Evolutionary conservation across 2,888 invertebrate species (phyloP).

Genomic region (Nemotelus nigrinus): DNA sequence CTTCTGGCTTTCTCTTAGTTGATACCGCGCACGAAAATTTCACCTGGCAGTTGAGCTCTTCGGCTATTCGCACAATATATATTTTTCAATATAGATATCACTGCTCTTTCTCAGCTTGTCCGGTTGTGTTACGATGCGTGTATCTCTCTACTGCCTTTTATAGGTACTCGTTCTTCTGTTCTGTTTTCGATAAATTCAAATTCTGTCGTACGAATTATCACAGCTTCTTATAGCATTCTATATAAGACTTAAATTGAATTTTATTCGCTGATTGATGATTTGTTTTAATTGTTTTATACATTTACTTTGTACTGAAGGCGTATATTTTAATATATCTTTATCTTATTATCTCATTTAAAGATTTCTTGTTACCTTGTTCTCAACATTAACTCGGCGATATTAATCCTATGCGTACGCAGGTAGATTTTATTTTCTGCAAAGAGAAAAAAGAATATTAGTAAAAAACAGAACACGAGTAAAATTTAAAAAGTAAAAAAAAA

Average conservation of each 20-base stretch:
- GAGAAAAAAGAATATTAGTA: not conserved
- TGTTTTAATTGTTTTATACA: slow-evolving; percentile 38
- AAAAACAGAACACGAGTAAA: too few relatives aligned
- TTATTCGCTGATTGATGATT: slow-evolving; percentile 44
- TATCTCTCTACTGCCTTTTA: not conserved
- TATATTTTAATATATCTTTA: slow-evolving; percentile 14
- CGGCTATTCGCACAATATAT: too few relatives aligned
- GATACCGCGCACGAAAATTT: not conserved
- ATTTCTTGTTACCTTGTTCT: slow-evolving; percentile 23
- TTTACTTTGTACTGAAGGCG: slow-evolving; percentile 47
- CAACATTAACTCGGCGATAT: slow-evolving; percentile 33
- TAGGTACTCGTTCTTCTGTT: slow-evolving; percentile 8
- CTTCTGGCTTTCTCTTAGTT: slow-evolving; percentile 31
- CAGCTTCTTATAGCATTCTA: slow-evolving; percentile 46
- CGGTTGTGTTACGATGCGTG: not conserved
- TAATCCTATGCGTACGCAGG: slow-evolving; percentile 26
- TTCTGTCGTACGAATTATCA: slow-evolving; percentile 51
- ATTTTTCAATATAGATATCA: not conserved
- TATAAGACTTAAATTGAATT: slow-evolving; percentile 42
- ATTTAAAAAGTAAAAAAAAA: too few relatives aligned
- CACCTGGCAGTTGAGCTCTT: not conserved
- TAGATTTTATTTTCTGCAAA: slow-evolving; percentile 32
- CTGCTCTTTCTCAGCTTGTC: not conserved
- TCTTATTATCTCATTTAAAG: slow-evolving; percentile 23
- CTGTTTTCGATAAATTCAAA: slow-evolving; percentile 31